phyloP scores from a whole-genome alignment of 2,888 invertebrate genomes.

The Magallana nippona region DNA sequence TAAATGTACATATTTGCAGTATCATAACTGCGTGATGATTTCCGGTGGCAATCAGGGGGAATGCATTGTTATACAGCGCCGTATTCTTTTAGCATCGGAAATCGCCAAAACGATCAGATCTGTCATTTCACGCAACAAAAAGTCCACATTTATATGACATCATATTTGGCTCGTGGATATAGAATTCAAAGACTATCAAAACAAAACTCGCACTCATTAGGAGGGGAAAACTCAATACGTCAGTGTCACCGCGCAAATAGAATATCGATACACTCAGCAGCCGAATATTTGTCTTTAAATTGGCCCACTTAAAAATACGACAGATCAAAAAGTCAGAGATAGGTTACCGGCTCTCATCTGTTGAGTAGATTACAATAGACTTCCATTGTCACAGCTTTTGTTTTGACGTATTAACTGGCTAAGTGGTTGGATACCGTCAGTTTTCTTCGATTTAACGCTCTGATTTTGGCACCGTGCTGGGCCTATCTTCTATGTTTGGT shows the following conservation, averaged over 20 bases:
- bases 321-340: slow-evolving; percentile 28
- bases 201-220: slow-evolving; percentile 27
- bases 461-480: slow-evolving; percentile 27
- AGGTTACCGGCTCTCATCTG: slow-evolving; percentile 30
- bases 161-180: slow-evolving; percentile 35
- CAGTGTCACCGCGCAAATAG: slow-evolving; percentile 14
- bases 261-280: slow-evolving; percentile 21
- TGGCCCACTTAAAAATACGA: slow-evolving; percentile 19
- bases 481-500: not conserved
- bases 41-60: slow-evolving; percentile 36
- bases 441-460: slow-evolving; percentile 18
- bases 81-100: slow-evolving; percentile 39
- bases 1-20: slow-evolving; percentile 45
- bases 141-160: slow-evolving; percentile 25
- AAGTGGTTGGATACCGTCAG: slow-evolving; percentile 2
- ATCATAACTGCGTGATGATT: slow-evolving; percentile 39
- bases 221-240: slow-evolving; percentile 22
- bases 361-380: slow-evolving; percentile 29
- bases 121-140: slow-evolving; percentile 37
- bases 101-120: slow-evolving; percentile 30
- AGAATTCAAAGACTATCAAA: slow-evolving; percentile 32
- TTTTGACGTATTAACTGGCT: slow-evolving; percentile 2
- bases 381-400: slow-evolving; percentile 28
- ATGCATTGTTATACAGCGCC: slow-evolving; percentile 24
- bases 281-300: slow-evolving; percentile 24